Evolutionary conservation across 2,888 invertebrate species (phyloP).

Genomic region (Spodoptera littoralis): DNA sequence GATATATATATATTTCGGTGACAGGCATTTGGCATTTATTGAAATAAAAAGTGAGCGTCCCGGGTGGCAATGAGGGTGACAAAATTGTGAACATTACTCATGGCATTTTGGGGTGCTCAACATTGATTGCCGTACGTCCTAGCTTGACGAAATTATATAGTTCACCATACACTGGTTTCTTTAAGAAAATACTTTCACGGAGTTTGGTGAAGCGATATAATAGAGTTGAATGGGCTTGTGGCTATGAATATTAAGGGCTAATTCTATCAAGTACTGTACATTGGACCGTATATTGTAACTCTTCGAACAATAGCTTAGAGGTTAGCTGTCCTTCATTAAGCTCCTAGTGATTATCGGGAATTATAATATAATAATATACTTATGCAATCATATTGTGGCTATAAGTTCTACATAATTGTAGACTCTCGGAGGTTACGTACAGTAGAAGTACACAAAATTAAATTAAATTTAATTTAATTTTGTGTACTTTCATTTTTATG

Average conservation of each 20-base stretch:
- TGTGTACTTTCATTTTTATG: too few species aligned
- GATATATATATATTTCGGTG: slow-evolving; percentile 49
- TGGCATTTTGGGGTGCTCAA: slow-evolving; percentile 58
- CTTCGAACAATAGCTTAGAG: background rate
- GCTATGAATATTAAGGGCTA: background rate
- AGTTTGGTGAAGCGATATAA: background rate
- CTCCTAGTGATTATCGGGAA: too few species aligned
- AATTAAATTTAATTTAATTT: too few species aligned
- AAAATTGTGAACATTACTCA: slow-evolving; percentile 71
- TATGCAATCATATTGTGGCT: too few species aligned
- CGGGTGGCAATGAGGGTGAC: slow-evolving; percentile 62
- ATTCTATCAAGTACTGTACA: background rate
- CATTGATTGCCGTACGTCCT: slow-evolving; percentile 60
- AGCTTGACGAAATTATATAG: slow-evolving; percentile 50
- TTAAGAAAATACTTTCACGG: slow-evolving; percentile 1
- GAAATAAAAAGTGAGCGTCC: slow-evolving; percentile 64
- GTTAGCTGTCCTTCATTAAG: background rate
- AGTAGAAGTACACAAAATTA: too few species aligned
- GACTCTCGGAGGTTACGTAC: too few species aligned
- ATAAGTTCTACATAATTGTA: too few species aligned
- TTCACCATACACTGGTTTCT: slow-evolving; percentile 21
- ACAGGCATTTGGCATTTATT: slow-evolving; percentile 59
- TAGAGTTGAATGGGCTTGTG: background rate
- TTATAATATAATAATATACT: too few species aligned
- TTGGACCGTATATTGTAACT: background rate